Conservation (phyloP, 1,140 invertebrate genomes). For the Aphelinus atriplicis region DNA sequence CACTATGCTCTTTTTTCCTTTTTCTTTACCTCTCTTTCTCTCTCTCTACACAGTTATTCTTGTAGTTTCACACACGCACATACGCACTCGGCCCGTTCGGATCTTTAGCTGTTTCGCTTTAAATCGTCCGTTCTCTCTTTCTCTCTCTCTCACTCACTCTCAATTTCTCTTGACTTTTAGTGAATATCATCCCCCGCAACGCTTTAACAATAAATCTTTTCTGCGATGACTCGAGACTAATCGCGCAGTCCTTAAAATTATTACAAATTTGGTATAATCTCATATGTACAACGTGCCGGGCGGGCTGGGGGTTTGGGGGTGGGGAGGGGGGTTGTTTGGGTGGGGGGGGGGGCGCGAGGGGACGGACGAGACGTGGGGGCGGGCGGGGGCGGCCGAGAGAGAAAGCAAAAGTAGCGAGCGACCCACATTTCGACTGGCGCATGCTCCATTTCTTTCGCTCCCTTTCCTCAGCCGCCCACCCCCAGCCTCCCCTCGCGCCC, state of each 20-base stretch:
- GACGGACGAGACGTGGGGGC: not conserved
- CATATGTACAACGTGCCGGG: conserved; percentile 40
- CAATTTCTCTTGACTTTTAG: not conserved
- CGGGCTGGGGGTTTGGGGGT: no score
- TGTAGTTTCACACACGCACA: not conserved
- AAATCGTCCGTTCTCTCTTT: not conserved
- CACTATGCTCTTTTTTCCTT: not conserved
- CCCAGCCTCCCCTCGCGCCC: not conserved
- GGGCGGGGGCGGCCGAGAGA: not conserved
- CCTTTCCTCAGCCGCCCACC: conserved; percentile 14
- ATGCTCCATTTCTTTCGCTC: conserved; percentile 1
- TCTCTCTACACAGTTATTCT: not conserved
- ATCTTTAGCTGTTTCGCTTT: no score
- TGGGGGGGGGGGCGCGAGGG: not conserved
- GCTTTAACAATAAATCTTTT: conserved; percentile 43
- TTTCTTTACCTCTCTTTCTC: conserved; percentile 4
- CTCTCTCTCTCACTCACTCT: not conserved
- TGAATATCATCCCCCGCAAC: conserved; percentile 22
- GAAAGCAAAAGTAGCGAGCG: conserved; percentile 1
- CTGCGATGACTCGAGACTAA: conserved; percentile 28
- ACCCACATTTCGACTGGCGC: conserved; percentile 52
- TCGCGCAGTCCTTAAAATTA: conserved; percentile 27
- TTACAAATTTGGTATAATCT: conserved; percentile 52
- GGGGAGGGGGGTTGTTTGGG: not conserved
- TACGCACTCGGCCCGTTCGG: no score